phyloP scores from a whole-genome alignment of 1,140 invertebrate species.

The Lucilia sericata region DNA sequence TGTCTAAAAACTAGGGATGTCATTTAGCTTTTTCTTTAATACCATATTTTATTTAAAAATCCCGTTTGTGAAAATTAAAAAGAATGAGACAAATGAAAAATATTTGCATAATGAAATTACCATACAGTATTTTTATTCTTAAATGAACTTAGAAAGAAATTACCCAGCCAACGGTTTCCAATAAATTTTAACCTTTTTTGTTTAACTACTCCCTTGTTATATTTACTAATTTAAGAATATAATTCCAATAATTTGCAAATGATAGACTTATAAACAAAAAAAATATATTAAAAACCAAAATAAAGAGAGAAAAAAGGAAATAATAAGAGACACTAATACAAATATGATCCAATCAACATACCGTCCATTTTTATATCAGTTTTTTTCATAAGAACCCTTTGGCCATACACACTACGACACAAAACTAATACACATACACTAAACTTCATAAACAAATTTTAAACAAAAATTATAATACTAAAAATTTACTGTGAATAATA shows the following conservation, averaged over 20 bases:
- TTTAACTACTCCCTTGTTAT: no score
- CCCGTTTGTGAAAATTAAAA: no score
- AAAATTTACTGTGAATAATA: neutral
- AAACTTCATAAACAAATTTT: neutral
- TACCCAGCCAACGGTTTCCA: no score
- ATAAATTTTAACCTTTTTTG: no score
- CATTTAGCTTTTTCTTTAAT: no score
- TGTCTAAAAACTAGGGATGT: no score
- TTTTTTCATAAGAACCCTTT: neutral
- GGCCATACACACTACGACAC: constrained; percentile 1
- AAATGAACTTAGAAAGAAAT: no score
- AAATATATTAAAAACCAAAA: neutral
- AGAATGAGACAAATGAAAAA: no score
- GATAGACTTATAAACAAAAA: constrained; percentile 14
- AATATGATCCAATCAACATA: constrained; percentile 41
- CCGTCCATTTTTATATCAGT: constrained; percentile 40
- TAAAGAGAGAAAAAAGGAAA: neutral
- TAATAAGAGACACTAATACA: neutral
- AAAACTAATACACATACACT: constrained; percentile 21
- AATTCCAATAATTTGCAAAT: constrained; percentile 8
- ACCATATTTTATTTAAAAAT: no score
- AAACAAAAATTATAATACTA: neutral
- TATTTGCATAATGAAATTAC: no score
- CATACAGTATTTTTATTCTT: no score
- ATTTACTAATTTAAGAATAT: neutral